Base-by-base conservation (phyloP, 2,113 vertebrate genomes). In the Mungos mungo region DNA sequence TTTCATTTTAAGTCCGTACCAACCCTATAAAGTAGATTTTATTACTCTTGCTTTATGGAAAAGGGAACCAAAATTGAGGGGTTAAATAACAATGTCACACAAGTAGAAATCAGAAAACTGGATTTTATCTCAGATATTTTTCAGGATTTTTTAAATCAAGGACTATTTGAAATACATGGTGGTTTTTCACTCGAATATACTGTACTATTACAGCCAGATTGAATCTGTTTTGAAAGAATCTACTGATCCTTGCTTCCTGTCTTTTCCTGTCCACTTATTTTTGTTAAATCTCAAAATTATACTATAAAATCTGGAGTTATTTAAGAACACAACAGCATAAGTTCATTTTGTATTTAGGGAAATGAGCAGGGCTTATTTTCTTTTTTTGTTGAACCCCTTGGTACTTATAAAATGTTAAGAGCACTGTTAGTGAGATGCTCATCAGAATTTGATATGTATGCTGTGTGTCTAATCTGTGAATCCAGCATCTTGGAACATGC, bases 401-500 rank as follows among this genome's bases (percentile, higher is more conserved):
- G 88, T 96, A 72, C 57, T 90, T 81, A 72, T 35, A 88, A 82
- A 76, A 92, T 33, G 66, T 79, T 90, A 89, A 90, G 31, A 71
- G 76, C 69, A 54, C 81, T 77, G 85, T 84, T 97, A 94, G 87
- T 90, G 50, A 96, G 66, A 96, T 88, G n/a, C 81, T 97, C 87
- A 97, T 96, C 96, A 94, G 79, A 97, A 95, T 77, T 97, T 27
- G 7, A 84, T 97, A 94, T 74, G 88, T 68, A 84, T 33, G 69
- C 96, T 65, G 52, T 74, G 52, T 76, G 76, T 74, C 74, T 96
- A 94, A 96, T 98, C 96, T 96, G 84, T 85, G 90, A 96, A 85
- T 97, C 91, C 95, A 92, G 97, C 66, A 87, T 96, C 76, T 72
- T 79, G 66, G 79, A 97, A 71, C 88, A 79, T 77, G 76, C 38